Conservation (phyloP, 2,113 vertebrate genomes). For the Gopherus evgoodei region DNA sequence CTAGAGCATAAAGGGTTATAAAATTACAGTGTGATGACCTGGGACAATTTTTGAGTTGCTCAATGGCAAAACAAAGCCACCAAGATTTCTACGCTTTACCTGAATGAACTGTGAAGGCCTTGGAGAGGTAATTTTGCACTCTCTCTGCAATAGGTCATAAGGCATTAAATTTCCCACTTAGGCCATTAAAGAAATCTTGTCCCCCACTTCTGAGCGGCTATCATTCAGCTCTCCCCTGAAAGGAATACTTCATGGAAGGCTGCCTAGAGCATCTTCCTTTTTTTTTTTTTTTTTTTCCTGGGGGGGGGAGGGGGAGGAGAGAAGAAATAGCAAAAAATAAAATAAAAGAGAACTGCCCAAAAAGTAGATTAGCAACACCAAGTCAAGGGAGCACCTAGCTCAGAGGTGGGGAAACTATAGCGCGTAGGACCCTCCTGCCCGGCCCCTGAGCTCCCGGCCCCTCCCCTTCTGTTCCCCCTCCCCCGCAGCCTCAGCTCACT, state of each 20-base stretch:
- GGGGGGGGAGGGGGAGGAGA: neutral
- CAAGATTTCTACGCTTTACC: neutral
- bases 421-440: too few species aligned
- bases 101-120: neutral
- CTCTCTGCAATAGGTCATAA: neutral
- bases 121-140: neutral
- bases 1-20: neutral
- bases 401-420: too few species aligned
- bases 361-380: neutral
- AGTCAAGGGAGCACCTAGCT: neutral
- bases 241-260: neutral
- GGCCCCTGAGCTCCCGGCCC: too few species aligned
- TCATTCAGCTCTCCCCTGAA: neutral
- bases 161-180: neutral
- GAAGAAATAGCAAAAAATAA: accelerated
- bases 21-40: neutral
- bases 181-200: neutral
- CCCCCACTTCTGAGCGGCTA: neutral
- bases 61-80: neutral
- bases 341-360: neutral
- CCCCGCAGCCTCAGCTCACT: too few species aligned
- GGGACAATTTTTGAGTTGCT: slow-evolving; percentile 5
- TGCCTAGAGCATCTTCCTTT: neutral
- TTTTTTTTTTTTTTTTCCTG: neutral
- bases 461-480: too few species aligned